Evolutionary conservation across 2,888 invertebrate genomes (phyloP).

Genomic region (Lasioglossum zephyrum): DNA sequence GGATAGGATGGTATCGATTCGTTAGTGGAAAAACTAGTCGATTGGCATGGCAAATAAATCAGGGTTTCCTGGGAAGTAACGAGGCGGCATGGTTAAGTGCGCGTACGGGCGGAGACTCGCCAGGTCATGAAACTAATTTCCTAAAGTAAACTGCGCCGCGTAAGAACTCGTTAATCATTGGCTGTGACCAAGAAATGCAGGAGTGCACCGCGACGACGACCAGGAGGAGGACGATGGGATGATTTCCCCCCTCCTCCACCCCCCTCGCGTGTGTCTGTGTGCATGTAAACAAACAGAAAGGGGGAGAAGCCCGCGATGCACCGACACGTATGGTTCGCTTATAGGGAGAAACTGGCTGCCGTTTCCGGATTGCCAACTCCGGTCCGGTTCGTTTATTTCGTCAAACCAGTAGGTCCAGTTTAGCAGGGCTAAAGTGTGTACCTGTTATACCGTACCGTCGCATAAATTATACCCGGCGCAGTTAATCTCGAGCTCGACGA

Average conservation of each 20-base stretch:
- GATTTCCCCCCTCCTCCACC: constrained; percentile 5
- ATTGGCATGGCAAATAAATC: neutral
- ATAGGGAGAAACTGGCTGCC: constrained; percentile 32
- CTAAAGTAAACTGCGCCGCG: constrained; percentile 20
- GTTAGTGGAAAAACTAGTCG: neutral
- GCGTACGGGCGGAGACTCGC: neutral
- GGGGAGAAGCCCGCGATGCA: neutral
- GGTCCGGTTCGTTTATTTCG: constrained; percentile 58
- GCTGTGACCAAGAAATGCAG: constrained; percentile 22
- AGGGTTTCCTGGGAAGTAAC: neutral
- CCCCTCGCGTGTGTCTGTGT: neutral
- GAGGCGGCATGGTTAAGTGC: neutral
- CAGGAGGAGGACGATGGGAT: neutral
- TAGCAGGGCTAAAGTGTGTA: constrained; percentile 53
- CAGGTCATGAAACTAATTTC: constrained; percentile 28
- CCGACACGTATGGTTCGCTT: constrained; percentile 17
- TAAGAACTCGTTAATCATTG: constrained; percentile 56
- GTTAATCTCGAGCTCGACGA: constrained; percentile 6
- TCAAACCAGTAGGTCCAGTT: constrained; percentile 60
- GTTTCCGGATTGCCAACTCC: constrained; percentile 55
- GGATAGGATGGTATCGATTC: neutral
- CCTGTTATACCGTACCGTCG: constrained; percentile 43
- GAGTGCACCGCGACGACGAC: neutral
- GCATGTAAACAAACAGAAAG: constrained; percentile 20
- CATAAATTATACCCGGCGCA: constrained; percentile 33